Evolutionary conservation across 2,113 vertebrate species (phyloP).

Genomic region (Notarius quadriscutis): DNA sequence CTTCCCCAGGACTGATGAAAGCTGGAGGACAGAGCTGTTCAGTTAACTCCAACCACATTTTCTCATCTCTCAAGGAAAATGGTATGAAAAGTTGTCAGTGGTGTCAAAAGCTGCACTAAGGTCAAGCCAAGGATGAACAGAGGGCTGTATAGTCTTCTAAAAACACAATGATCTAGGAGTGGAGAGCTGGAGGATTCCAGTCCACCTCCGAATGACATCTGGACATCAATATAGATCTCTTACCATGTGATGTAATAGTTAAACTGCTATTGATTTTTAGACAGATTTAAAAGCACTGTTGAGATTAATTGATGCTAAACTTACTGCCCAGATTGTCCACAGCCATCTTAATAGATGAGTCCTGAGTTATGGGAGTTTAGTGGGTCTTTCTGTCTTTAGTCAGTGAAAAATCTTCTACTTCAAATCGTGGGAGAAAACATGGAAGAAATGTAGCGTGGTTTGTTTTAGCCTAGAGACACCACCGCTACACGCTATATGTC

Average conservation of each 20-base stretch:
- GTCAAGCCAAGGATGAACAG: conserved; percentile 18
- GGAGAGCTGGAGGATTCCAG: conserved; percentile 66
- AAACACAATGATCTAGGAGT: conserved; percentile 55
- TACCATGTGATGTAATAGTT: conserved; percentile 70
- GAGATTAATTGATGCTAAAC: conserved; percentile 78
- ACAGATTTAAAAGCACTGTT: conserved; percentile 71
- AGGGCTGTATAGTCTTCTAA: conserved; percentile 56
- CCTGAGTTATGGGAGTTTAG: conserved; percentile 36
- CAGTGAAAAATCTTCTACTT: too few species aligned
- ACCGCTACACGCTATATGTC: too few species aligned
- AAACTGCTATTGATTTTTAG: conserved; percentile 77
- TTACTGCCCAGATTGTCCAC: conserved; percentile 67
- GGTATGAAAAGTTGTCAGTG: too few species aligned
- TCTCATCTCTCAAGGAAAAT: too few species aligned
- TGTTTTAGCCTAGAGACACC: too few species aligned
- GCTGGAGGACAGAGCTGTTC: too few species aligned
- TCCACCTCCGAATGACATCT: conserved; percentile 68
- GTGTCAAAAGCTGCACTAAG: too few species aligned
- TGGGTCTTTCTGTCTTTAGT: too few species aligned
- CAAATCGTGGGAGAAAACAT: too few species aligned
- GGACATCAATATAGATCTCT: conserved; percentile 71
- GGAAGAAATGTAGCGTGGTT: too few species aligned
- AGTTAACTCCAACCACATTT: too few species aligned
- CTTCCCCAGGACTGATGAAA: too few species aligned
- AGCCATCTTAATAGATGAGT: conserved; percentile 64